These are phyloP conservation scores for Phymanthus crucifer DNA, from an alignment of 92 coral and sea anemone species.

Conservation along the genomic window DNA sequence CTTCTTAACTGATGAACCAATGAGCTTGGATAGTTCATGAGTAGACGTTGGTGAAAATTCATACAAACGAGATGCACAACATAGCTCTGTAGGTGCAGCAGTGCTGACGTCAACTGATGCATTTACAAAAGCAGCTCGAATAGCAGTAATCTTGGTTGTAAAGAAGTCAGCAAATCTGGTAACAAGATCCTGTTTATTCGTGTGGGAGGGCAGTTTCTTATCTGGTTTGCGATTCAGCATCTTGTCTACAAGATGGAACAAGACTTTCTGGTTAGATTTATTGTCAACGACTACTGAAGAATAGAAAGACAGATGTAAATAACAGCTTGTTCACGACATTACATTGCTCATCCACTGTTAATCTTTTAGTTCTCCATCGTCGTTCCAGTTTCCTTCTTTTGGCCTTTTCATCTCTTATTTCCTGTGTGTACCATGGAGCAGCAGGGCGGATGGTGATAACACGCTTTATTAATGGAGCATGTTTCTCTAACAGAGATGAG, in stretches of 20 bases:
- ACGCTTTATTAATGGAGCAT: no score
- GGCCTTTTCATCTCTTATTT: no score
- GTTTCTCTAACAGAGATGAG: no score
- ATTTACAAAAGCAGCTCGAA: not conserved
- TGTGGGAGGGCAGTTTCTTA: slow-evolving; percentile 19
- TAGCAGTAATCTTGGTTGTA: slow-evolving; percentile 11
- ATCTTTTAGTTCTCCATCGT: not conserved
- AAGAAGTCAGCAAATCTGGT: slow-evolving; percentile 26
- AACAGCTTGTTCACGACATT: slow-evolving; percentile 1
- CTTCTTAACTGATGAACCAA: slow-evolving; percentile 22
- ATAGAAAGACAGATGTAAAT: slow-evolving; percentile 30
- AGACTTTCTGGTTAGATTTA: slow-evolving; percentile 29
- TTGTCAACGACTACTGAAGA: slow-evolving; percentile 22
- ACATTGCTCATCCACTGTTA: slow-evolving; percentile 13
- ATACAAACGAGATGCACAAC: slow-evolving; percentile 1
- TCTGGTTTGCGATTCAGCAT: slow-evolving; percentile 16
- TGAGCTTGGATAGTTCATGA: slow-evolving; percentile 21
- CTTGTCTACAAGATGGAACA: slow-evolving; percentile 17
- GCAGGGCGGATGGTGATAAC: no score
- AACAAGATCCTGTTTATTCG: slow-evolving; percentile 26
- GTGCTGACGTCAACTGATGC: slow-evolving; percentile 3
- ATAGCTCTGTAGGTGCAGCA: not conserved
- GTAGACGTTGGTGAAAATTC: slow-evolving; percentile 26
- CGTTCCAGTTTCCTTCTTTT: no score
- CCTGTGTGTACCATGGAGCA: no score